Base-by-base conservation (phyloP, 2,113 vertebrate species). In the Ia io region DNA sequence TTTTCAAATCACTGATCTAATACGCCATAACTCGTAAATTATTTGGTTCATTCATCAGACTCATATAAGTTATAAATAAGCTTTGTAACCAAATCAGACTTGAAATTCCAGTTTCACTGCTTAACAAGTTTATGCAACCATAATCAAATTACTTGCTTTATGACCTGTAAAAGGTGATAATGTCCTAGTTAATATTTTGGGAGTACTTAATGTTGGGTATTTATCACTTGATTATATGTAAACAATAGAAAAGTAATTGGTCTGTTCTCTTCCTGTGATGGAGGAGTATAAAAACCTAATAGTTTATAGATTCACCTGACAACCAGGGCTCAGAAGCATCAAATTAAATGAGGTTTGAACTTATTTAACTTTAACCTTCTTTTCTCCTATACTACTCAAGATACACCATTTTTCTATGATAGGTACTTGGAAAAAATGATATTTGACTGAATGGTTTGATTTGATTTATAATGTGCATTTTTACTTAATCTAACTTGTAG, bases 401-500 rank as follows among this genome's bases (percentile, higher is more conserved):
- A 4, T 78, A 5, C 2, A 1, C 42, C 23, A 44, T 17, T 93
- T 73, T 42, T 12, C 90, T 32, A 61, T 61, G 59, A 61, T 61
- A 61, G 25, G 23, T 28, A 28, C 59, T 61, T 61, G 25, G 25
- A 4, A 61, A 61, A 61, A 61, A 6, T 59, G 59, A 28, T 23
- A 11, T 56, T 9, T 28, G 59, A 61, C 25, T 61, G 10, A 61
- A 61, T 61, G 5, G 7, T 73, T 92, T 78, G 9, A n/a, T 88
- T 93, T 5, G 37, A 44, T 20, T 0, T 86, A 4, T 11, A 4
- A 74, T 69, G 25, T 73, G 0, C 2, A 1, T 92, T 90, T 85
- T 73, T 13, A 44, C 25, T 32, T 59, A 1, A 1, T 70, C 5
- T 94, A 92, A 25, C 0, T 94, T 97, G 17, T 93, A 99, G 99